Evolutionary conservation across 1,140 invertebrate genomes (phyloP).

Genomic region (Temnothorax curvispinosus): DNA sequence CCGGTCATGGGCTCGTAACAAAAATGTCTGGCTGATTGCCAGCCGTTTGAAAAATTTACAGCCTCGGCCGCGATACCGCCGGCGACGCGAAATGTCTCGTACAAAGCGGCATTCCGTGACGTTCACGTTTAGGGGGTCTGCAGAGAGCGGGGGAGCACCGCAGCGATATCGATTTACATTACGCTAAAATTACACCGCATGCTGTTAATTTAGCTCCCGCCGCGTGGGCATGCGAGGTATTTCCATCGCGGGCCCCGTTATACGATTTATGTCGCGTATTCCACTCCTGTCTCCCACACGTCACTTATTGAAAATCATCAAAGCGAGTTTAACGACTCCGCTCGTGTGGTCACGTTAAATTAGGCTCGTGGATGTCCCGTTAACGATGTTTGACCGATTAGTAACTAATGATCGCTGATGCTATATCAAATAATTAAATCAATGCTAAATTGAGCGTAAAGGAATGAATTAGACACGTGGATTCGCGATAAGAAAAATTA

Average conservation of each 20-base stretch:
- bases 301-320: slow-evolving; percentile 45
- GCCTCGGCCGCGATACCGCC: slow-evolving; percentile 32
- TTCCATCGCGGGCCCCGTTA: slow-evolving; percentile 14
- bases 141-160: slow-evolving; percentile 30
- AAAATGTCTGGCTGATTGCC: slow-evolving; percentile 78
- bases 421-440: background rate
- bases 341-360: slow-evolving; percentile 8
- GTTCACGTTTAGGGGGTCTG: background rate
- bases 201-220: slow-evolving; percentile 59
- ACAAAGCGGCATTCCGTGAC: slow-evolving; percentile 45
- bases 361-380: background rate
- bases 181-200: slow-evolving; percentile 36
- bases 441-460: background rate
- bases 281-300: background rate
- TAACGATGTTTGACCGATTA: slow-evolving; percentile 3
- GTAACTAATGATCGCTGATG: slow-evolving; percentile 7
- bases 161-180: slow-evolving; percentile 59
- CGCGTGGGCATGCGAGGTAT: slow-evolving; percentile 40
- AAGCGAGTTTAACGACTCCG: slow-evolving; percentile 18
- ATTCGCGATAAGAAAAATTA: background rate
- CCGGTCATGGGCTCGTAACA: slow-evolving; percentile 62
- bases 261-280: slow-evolving; percentile 16
- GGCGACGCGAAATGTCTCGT: slow-evolving; percentile 44
- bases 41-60: slow-evolving; percentile 77
- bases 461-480: background rate